Percentiles rank a stretch among this genome's conserved stretches.
Conservation (phyloP, 2,888 invertebrate genomes). For the Euproctis similis region DNA sequence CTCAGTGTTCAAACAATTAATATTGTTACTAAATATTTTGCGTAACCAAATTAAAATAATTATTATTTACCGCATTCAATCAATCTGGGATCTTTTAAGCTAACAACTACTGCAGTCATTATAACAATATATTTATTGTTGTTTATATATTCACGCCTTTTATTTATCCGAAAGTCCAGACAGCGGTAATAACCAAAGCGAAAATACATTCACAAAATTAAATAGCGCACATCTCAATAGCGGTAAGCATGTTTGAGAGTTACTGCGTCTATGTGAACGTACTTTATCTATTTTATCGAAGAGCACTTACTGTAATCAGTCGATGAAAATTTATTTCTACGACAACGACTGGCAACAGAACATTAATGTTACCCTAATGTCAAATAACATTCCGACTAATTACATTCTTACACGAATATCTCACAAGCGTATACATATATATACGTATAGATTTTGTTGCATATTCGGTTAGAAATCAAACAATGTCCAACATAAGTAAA, state of each 20-base stretch:
- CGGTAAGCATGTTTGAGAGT: conserved; percentile 35
- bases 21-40: conserved; percentile 30
- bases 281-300: conserved; percentile 48
- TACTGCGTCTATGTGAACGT: conserved; percentile 40
- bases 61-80: neutral
- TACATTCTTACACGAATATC: conserved; percentile 16
- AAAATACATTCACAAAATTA: conserved; percentile 11
- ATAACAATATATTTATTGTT: too few relatives aligned
- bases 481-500: too few relatives aligned
- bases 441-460: neutral
- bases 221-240: conserved; percentile 18
- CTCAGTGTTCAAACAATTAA: conserved; percentile 43
- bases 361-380: conserved; percentile 26
- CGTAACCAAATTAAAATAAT: too few relatives aligned
- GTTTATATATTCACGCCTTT: too few relatives aligned
- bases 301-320: conserved; percentile 51
- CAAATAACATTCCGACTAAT: conserved; percentile 24
- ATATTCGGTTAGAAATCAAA: too few relatives aligned
- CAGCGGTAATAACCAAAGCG: too few relatives aligned
- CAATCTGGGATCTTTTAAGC: too few relatives aligned
- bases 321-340: conserved; percentile 41
- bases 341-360: conserved; percentile 26
- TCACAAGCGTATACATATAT: neutral
- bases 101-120: too few relatives aligned
- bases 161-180: too few relatives aligned